These are phyloP conservation scores for Drosophila orena DNA, from an alignment of 1,140 invertebrate genomes.

Conservation along the genomic window DNA sequence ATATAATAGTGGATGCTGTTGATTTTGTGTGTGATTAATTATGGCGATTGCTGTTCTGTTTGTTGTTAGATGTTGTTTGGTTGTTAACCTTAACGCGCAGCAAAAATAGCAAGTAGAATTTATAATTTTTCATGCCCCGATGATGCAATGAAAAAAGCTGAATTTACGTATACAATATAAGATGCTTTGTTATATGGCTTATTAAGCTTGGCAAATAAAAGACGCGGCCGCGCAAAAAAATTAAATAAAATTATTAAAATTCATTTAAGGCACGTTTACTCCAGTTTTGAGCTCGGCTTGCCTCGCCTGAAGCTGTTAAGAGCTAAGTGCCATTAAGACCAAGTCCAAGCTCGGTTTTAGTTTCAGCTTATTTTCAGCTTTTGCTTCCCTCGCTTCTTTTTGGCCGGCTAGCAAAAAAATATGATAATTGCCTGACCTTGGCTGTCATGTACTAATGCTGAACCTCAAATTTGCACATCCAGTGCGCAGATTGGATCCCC, in stretches of 20 bases:
- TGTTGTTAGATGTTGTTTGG: slow-evolving; percentile 60
- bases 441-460: slow-evolving; percentile 68
- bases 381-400: slow-evolving; percentile 52
- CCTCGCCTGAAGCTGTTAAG: slow-evolving; percentile 33
- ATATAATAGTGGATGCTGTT: slow-evolving; percentile 63
- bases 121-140: slow-evolving; percentile 67
- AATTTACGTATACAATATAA: slow-evolving; percentile 47
- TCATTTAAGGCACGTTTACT: slow-evolving; percentile 80
- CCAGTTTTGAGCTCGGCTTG: slow-evolving; percentile 59
- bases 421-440: slow-evolving; percentile 82
- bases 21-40: slow-evolving; percentile 76
- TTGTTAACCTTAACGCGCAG: slow-evolving; percentile 73
- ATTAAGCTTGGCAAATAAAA: slow-evolving; percentile 33
- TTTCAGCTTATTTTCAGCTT: slow-evolving; percentile 34
- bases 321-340: slow-evolving; percentile 54
- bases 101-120: slow-evolving; percentile 81
- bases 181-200: slow-evolving; percentile 60
- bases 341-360: slow-evolving; percentile 36
- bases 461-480: slow-evolving; percentile 73
- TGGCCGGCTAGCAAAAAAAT: slow-evolving; percentile 57
- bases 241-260: slow-evolving; percentile 58
- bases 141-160: slow-evolving; percentile 63
- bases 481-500: slow-evolving; percentile 23
- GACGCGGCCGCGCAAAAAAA: slow-evolving; percentile 21
- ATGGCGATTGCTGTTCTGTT: slow-evolving; percentile 56